Evolutionary conservation across 2,797 vertebrate genomes (phyloP).

Genomic region (Enteromius unitaeniatus): DNA sequence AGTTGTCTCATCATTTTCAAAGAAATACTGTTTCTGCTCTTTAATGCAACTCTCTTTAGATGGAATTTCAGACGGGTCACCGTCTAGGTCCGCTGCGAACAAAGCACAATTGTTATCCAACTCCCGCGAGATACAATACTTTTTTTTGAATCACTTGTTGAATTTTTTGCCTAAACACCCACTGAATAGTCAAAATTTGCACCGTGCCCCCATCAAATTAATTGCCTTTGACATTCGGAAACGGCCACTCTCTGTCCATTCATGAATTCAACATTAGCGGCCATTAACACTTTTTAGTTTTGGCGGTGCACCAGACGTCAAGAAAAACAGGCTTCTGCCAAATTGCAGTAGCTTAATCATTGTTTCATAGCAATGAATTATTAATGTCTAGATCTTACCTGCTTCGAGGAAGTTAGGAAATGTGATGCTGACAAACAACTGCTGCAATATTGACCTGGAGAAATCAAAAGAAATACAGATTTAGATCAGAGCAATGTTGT

Average conservation of each 20-base stretch:
- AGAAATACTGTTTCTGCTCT: conserved; percentile 95
- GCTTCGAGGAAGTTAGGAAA: conserved; percentile 89
- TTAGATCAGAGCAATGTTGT: not conserved
- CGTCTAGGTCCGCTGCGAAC: conserved; percentile 84
- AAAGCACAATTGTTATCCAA: not conserved
- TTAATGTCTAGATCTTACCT: conserved; percentile 78
- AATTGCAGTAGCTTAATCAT: not conserved
- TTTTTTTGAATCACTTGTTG: not conserved
- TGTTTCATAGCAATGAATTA: conserved; percentile 9
- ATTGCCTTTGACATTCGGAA: conserved; percentile 4
- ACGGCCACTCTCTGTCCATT: not conserved
- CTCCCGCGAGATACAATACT: not conserved
- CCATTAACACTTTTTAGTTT: not conserved
- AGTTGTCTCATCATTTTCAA: conserved; percentile 79
- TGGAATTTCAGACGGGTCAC: conserved; percentile 76
- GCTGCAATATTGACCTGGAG: conserved; percentile 92
- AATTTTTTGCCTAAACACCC: not conserved
- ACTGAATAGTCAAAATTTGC: not conserved
- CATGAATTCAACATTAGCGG: not conserved
- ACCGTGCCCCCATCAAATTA: not conserved
- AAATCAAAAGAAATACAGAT: conserved; percentile 50
- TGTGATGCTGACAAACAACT: conserved; percentile 90
- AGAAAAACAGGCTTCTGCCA: conserved; percentile 1
- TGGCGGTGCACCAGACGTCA: not conserved
- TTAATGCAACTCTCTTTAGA: conserved; percentile 94